Percentiles rank a stretch among this genome's conserved stretches.
phyloP scores from a whole-genome alignment of 1,140 invertebrate species.

The Temnothorax curvispinosus region DNA sequence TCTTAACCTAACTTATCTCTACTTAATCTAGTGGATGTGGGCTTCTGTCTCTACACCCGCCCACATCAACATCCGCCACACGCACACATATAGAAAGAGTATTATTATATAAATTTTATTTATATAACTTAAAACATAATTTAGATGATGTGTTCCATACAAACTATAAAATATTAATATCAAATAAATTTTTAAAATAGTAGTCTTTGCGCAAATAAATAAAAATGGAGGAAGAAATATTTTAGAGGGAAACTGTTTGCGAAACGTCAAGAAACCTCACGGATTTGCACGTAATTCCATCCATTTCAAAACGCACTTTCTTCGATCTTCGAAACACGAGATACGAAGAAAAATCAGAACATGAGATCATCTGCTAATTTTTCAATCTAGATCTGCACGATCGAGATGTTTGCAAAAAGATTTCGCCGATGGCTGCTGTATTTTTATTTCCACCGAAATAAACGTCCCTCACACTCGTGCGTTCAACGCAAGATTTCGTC shows the following conservation, averaged over 20 bases:
- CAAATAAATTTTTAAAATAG: not conserved
- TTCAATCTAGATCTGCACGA: conserved; percentile 7
- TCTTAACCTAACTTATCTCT: too few species aligned
- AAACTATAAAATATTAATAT: not conserved
- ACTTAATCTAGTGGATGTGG: too few species aligned
- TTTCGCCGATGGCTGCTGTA: not conserved
- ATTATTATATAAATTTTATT: too few species aligned
- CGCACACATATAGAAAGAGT: too few species aligned
- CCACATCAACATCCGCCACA: too few species aligned
- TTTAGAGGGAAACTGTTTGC: not conserved
- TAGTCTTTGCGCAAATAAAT: not conserved
- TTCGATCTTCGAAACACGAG: not conserved
- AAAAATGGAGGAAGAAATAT: not conserved
- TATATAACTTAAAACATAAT: not conserved
- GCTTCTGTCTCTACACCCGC: too few species aligned
- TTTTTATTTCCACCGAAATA: conserved; percentile 45
- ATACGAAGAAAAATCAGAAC: not conserved
- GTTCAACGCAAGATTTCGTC: conserved; percentile 12
- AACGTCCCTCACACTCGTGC: not conserved
- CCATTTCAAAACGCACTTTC: not conserved
- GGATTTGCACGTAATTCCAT: conserved; percentile 8
- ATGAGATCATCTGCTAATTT: conserved; percentile 20
- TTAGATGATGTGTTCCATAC: not conserved
- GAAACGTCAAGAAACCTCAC: not conserved
- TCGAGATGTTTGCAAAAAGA: conserved; percentile 1